Evolutionary conservation across 2,113 vertebrate species (phyloP).

Genomic region (Vidua macroura): DNA sequence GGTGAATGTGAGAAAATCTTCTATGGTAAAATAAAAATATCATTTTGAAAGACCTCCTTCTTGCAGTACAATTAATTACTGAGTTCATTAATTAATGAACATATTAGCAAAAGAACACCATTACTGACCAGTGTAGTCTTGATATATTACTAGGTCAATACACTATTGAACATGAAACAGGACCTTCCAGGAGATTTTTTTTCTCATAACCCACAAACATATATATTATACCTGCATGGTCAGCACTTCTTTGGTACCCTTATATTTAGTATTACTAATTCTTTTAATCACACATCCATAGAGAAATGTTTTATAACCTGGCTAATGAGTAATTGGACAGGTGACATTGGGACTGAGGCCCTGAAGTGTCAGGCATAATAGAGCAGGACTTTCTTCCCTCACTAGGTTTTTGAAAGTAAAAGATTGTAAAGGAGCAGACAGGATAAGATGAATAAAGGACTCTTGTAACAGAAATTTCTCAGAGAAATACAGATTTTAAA

Average conservation of each 20-base stretch:
- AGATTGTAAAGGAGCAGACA: neutral
- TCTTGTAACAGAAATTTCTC: neutral
- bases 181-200: slow-evolving; percentile 61
- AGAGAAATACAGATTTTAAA: neutral
- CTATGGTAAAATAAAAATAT: neutral
- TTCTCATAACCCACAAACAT: slow-evolving; percentile 43
- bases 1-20: neutral
- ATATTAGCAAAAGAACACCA: slow-evolving; percentile 64
- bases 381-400: neutral
- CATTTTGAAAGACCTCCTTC: neutral
- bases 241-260: slow-evolving; percentile 57
- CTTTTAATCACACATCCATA: slow-evolving; percentile 50
- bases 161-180: slow-evolving; percentile 67
- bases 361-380: slow-evolving; percentile 19
- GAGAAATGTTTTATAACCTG: slow-evolving; percentile 49
- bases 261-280: slow-evolving; percentile 70
- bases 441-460: neutral
- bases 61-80: slow-evolving; percentile 57
- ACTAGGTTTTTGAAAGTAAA: neutral
- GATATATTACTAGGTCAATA: slow-evolving; percentile 67
- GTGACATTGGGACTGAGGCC: slow-evolving; percentile 40
- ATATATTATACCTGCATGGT: slow-evolving; percentile 64
- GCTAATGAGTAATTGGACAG: slow-evolving; percentile 53
- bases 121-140: slow-evolving; percentile 62
- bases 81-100: slow-evolving; percentile 74